Conservation (phyloP, 2,888 invertebrate genomes). For the Aelia acuminata region DNA sequence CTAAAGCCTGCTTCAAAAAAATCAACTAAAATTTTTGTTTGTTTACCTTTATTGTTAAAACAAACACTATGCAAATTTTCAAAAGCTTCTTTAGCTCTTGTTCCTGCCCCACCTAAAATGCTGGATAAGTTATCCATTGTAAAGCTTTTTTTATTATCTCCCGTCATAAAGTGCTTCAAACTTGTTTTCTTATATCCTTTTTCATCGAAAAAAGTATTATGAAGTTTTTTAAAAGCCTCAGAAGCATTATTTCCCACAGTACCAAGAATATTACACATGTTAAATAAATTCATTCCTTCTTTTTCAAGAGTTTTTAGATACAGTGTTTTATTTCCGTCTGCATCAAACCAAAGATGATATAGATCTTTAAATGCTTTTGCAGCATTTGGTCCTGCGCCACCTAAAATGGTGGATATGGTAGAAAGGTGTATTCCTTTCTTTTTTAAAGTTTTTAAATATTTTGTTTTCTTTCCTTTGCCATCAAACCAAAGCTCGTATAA, state of each 20-base stretch:
- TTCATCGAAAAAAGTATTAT: background rate
- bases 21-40: too few relatives aligned
- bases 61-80: background rate
- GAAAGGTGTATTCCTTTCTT: background rate
- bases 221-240: background rate
- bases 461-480: background rate
- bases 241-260: background rate
- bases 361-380: background rate
- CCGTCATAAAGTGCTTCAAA: too few relatives aligned
- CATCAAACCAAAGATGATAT: background rate
- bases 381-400: background rate
- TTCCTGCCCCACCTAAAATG: too few relatives aligned
- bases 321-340: background rate
- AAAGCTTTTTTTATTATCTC: background rate
- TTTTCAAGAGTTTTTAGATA: constrained; percentile 10
- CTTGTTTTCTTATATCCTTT: background rate
- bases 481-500: constrained; percentile 26
- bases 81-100: constrained; percentile 25
- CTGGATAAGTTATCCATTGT: too few relatives aligned
- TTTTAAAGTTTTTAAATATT: background rate
- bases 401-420: constrained; percentile 18
- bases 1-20: too few relatives aligned
- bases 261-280: background rate
- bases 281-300: background rate
- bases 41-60: too few relatives aligned